Conservation (phyloP, 2,113 vertebrate genomes). For the Pteronura brasiliensis region DNA sequence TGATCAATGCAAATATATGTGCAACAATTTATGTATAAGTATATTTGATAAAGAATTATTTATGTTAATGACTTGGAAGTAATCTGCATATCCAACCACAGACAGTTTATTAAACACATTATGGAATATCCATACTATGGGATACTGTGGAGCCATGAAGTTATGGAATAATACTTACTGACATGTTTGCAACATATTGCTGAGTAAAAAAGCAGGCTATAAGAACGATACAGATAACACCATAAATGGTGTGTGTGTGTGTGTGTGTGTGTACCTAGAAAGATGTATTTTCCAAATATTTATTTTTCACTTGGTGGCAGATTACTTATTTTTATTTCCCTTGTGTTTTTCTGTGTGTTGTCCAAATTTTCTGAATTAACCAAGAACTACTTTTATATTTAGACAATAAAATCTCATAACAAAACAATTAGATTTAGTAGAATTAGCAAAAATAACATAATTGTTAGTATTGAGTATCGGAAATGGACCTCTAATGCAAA, state of each 20-base stretch:
- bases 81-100: conserved; percentile 40
- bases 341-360: conserved; percentile 36
- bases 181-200: not conserved
- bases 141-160: not conserved
- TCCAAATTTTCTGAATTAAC: conserved; percentile 41
- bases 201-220: not conserved
- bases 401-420: conserved; percentile 50
- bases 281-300: conserved; percentile 28
- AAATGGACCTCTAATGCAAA: not conserved
- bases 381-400: conserved; percentile 42
- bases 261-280: not conserved
- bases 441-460: not conserved
- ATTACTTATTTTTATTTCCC: conserved; percentile 6
- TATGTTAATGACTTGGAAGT: conserved; percentile 41
- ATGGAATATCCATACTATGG: not conserved
- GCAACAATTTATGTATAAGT: conserved; percentile 26
- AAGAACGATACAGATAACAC: not conserved
- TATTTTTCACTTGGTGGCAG: conserved; percentile 1
- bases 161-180: conserved; percentile 29
- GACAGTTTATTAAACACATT: conserved; percentile 24
- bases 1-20: conserved; percentile 46
- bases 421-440: conserved; percentile 36
- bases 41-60: conserved; percentile 40
- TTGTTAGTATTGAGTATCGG: not conserved
- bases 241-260: not conserved